Percentiles rank a stretch among this genome's conserved stretches.
Evolutionary conservation across 2,888 invertebrate species (phyloP).

Genomic region (Amitus sp.): DNA sequence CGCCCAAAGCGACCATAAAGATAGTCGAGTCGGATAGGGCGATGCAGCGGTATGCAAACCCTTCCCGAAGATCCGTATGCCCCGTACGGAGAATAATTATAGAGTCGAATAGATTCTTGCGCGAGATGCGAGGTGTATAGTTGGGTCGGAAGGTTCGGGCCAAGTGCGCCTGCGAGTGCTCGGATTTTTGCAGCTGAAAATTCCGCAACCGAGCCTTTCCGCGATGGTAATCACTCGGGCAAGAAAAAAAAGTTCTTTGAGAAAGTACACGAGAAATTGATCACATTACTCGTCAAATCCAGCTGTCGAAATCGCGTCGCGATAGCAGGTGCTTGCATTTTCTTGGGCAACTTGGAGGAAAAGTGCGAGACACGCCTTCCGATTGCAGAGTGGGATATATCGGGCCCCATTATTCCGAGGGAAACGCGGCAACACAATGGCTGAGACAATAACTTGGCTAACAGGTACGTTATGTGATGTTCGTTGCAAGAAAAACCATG

Average conservation of each 20-base stretch:
- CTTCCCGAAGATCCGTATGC: slow-evolving; percentile 53
- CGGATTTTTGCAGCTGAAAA: not conserved
- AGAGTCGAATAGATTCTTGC: slow-evolving; percentile 51
- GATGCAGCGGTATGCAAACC: slow-evolving; percentile 44
- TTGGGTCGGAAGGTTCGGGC: no score
- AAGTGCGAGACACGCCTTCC: no score
- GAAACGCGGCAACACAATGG: no score
- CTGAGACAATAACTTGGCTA: no score
- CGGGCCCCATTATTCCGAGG: no score
- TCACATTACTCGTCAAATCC: not conserved
- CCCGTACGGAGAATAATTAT: slow-evolving; percentile 54
- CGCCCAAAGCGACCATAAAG: slow-evolving; percentile 63
- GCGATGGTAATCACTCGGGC: not conserved
- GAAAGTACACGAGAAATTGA: not conserved
- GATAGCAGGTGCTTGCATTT: no score
- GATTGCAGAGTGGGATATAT: no score
- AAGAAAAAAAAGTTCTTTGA: no score
- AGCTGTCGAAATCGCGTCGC: no score
- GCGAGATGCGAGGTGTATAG: slow-evolving; percentile 48
- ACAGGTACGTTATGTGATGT: no score
- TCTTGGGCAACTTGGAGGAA: no score
- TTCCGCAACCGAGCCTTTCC: not conserved
- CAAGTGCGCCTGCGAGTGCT: not conserved
- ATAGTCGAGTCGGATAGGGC: slow-evolving; percentile 30
- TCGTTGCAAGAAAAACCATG: no score